Conservation (phyloP, 2,888 invertebrate species). For the Aporophyla nigra region DNA sequence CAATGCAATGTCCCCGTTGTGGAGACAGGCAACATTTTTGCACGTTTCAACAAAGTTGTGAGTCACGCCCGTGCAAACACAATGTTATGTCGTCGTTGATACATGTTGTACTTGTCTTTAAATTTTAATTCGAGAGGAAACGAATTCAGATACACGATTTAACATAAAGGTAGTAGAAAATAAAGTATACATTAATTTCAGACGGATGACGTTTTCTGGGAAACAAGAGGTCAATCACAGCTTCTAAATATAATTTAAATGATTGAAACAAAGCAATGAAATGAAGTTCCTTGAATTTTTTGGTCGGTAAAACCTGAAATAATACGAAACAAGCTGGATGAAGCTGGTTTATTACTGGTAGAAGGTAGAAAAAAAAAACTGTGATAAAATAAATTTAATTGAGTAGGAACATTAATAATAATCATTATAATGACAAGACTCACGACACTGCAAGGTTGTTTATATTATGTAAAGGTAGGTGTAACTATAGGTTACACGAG, state of each 20-base stretch:
- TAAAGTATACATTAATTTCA: conserved; percentile 9
- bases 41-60: conserved; percentile 74
- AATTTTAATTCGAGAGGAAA: conserved; percentile 23
- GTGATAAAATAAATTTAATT: conserved; percentile 15
- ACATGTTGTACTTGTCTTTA: conserved; percentile 44
- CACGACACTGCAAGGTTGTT: conserved; percentile 49
- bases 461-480: conserved; percentile 5
- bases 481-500: conserved; percentile 7
- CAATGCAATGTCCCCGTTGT: conserved; percentile 25
- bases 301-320: not conserved
- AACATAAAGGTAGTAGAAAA: not conserved
- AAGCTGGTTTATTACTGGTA: not conserved
- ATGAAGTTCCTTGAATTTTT: not conserved
- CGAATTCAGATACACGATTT: conserved; percentile 25
- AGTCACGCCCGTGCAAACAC: conserved; percentile 65
- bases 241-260: not conserved
- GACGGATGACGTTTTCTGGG: conserved; percentile 21
- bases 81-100: conserved; percentile 54
- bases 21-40: conserved; percentile 76
- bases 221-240: conserved; percentile 28
- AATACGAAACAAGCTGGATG: not conserved
- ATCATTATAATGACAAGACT: conserved; percentile 27
- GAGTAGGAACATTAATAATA: conserved; percentile 6
- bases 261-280: not conserved
- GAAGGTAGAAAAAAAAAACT: not conserved